phyloP scores from a whole-genome alignment of 2,888 invertebrate species.

The Sinelater perroti region DNA sequence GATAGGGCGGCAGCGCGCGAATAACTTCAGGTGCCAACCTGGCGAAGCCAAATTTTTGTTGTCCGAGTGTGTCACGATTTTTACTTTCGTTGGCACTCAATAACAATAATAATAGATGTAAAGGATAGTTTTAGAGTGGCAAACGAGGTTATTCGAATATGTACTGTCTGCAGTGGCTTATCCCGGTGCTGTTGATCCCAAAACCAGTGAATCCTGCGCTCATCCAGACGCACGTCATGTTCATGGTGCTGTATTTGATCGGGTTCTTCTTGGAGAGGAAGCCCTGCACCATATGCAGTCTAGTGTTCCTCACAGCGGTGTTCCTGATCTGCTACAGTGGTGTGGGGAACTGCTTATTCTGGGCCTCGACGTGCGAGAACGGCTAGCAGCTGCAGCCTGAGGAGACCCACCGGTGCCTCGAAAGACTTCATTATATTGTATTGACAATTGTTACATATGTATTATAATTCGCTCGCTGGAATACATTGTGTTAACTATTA shows the following conservation, averaged over 20 bases:
- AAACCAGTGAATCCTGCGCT: constrained; percentile 97
- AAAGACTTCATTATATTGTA: constrained; percentile 8
- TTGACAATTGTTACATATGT: constrained; percentile 9
- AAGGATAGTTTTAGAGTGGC: not conserved
- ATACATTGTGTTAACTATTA: constrained; percentile 12
- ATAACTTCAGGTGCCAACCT: not conserved
- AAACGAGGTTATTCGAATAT: constrained; percentile 60
- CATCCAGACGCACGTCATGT: constrained; percentile 96
- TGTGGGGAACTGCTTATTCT: constrained; percentile 93
- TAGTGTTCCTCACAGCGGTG: constrained; percentile 93
- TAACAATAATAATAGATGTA: constrained; percentile 4
- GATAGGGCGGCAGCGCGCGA: not conserved
- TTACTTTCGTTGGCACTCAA: constrained; percentile 1
- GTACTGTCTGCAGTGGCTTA: constrained; percentile 98
- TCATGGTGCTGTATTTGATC: constrained; percentile 94
- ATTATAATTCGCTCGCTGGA: constrained; percentile 5
- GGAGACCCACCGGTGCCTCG: not conserved
- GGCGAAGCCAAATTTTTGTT: not conserved
- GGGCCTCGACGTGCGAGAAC: constrained; percentile 81
- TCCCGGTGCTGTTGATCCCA: constrained; percentile 95
- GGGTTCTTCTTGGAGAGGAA: constrained; percentile 97
- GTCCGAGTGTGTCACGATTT: not conserved
- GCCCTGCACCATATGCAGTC: constrained; percentile 96
- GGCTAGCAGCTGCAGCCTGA: constrained; percentile 40
- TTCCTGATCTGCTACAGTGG: constrained; percentile 96